Base-by-base conservation (phyloP, 2,113 vertebrate genomes). In the Cynoglossus semilaevis region DNA sequence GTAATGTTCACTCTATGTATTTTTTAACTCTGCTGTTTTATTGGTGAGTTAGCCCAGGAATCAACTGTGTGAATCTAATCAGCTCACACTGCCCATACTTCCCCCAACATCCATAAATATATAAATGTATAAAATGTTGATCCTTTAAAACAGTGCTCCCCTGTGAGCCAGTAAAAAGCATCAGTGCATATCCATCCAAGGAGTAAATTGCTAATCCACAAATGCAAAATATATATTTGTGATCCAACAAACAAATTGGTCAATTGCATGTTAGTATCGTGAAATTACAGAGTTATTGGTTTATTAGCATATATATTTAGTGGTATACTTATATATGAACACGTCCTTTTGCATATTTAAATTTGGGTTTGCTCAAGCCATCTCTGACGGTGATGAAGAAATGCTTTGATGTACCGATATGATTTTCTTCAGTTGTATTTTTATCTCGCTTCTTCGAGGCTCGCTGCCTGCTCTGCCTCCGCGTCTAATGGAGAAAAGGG, bases 231-330 rank as follows among this genome's bases (percentile, higher is more conserved):
- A 79, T 76, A 45, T 61, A 41, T 78, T 81, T 74, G 19, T 48
- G 40, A 79, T 76, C 79, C 76, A 70, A 74, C 68, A 74, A 88
- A 70, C 63, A 18, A 79, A 72, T 63, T 35, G 45, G 54, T 51
- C 72, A 84, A 81, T 80, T 47, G 41, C 84, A 84, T 81, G 75
- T 70, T 63, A 60, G 64, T 44, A 69, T 70, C 63, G 58, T 41
- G 37, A 72, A 86, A 88, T 87, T 88, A 71, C 82, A 87, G 90
- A 85, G 87, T 86, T 77, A 81, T 83, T 72, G 77, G 65, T 70
- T 70, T 63, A 87, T 88, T 86, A 84, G 76, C 82, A 88, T 88
- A 80, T 84, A 84, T 87, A 90, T 88, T 60, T 83, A 78, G 70
- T 61, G 76, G 87, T 82, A 76, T 83, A 80, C 88, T 86, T 80